A percentile compares a stretch with the other conserved stretches of the same genome.
These are phyloP conservation scores for Zaprionus nigranus DNA, from an alignment of 1,140 invertebrate species.

Conservation along the genomic window DNA sequence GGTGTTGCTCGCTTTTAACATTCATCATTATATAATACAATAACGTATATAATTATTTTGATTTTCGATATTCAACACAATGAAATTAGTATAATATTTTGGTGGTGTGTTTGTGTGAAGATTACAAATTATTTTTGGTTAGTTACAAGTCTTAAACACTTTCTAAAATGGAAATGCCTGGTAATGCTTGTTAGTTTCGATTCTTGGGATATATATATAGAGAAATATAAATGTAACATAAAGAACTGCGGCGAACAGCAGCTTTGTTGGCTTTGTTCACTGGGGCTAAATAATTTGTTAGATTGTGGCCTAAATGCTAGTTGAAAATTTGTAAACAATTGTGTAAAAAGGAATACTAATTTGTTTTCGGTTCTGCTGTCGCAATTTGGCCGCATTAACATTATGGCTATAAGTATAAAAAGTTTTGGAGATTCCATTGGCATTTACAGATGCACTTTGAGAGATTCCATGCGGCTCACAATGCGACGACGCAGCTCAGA, in stretches of 20 bases:
- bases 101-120: slow-evolving; percentile 50
- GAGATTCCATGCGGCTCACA: slow-evolving; percentile 89
- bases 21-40: slow-evolving; percentile 53
- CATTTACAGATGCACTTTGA: slow-evolving; percentile 87
- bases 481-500: slow-evolving; percentile 88
- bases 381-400: slow-evolving; percentile 60
- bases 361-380: slow-evolving; percentile 40
- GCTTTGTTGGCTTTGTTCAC: slow-evolving; percentile 64
- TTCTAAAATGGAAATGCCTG: slow-evolving; percentile 71
- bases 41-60: slow-evolving; percentile 40
- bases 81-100: slow-evolving; percentile 27
- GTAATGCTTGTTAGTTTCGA: slow-evolving; percentile 62
- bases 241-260: slow-evolving; percentile 40
- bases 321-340: slow-evolving; percentile 49
- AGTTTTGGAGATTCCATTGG: slow-evolving; percentile 87
- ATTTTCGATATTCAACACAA: slow-evolving; percentile 50
- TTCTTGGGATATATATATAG: slow-evolving; percentile 18
- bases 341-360: slow-evolving; percentile 70
- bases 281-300: slow-evolving; percentile 56
- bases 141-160: slow-evolving; percentile 80
- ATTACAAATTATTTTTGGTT: slow-evolving; percentile 83
- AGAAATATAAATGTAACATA: slow-evolving; percentile 31
- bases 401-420: slow-evolving; percentile 62
- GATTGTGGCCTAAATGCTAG: slow-evolving; percentile 67
- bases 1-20: neutral